These are phyloP conservation scores for Pteria penguin DNA, from an alignment of 2,888 invertebrate species.

Conservation along the genomic window DNA sequence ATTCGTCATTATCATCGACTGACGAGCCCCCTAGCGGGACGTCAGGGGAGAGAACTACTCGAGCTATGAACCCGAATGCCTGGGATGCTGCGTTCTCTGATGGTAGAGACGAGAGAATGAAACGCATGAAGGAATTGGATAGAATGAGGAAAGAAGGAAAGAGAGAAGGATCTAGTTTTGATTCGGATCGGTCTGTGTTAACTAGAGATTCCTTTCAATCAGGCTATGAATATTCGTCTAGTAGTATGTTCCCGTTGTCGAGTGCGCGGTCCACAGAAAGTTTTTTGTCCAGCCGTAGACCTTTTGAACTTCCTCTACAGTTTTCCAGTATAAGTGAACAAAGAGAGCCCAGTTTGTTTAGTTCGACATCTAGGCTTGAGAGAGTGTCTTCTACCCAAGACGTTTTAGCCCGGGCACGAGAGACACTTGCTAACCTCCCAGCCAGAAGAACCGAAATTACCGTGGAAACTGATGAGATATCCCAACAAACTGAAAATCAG, in stretches of 20 bases:
- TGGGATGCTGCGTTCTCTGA: constrained; percentile 16
- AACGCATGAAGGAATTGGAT: constrained; percentile 15
- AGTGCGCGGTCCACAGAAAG: neutral
- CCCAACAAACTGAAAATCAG: neutral
- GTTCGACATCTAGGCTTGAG: neutral
- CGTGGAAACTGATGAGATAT: neutral
- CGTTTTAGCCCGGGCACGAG: constrained; percentile 15
- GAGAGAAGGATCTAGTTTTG: neutral
- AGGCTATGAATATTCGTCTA: neutral
- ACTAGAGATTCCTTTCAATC: neutral
- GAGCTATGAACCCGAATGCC: neutral
- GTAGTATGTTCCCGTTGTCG: neutral
- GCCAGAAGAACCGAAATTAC: neutral
- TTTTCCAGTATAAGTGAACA: constrained; percentile 14
- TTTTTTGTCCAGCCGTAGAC: constrained; percentile 7
- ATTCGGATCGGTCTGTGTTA: neutral
- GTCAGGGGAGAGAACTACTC: neutral
- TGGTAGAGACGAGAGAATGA: constrained; percentile 16
- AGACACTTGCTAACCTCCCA: neutral
- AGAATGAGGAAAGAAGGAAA: constrained; percentile 7
- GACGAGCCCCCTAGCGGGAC: neutral
- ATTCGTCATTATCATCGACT: neutral
- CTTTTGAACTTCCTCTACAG: constrained; percentile 6
- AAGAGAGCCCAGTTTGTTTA: neutral
- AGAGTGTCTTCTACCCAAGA: constrained; percentile 4